Base-by-base conservation (phyloP, 2,113 vertebrate species). In the Sterrhoptilus dennistouni region DNA sequence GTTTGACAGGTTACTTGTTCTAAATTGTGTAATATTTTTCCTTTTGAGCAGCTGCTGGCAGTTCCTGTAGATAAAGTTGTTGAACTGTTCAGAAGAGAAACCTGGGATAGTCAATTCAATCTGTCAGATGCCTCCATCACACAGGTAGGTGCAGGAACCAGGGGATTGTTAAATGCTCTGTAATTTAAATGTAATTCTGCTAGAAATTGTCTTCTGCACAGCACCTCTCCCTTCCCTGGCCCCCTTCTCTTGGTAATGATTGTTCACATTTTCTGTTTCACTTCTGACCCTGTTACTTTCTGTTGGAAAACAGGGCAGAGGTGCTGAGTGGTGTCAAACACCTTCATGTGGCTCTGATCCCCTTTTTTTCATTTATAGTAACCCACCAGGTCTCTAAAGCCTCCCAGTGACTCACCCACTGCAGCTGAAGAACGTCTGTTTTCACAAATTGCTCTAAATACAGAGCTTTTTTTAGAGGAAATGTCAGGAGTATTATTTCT, bases 1-100 rank as follows among this genome's bases (percentile, higher is more conserved):
- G 8, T 61, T 59, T 80, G 85, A 47, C 83, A 86, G 70, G 53
- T 88, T 63, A 36, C n/a, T 83, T 31, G 36, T 56, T 88, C 42
- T 94, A 33, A 93, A 68, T 50, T 40, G 71, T 33, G 83, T 31
- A 19, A 50, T 65, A 45, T 80, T 91, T 93, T 49, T 88, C 83
- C 72, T 23, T 52, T 80, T 76, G 18, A 78, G 83, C 96, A 99
- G 99, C 84, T 99, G 49, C 95, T 99, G 91, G 99, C 99, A 11
- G 93, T 99, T 98, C 99, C 99, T 35, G 99, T 99, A 21, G 99
- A 98, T 56, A 98, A 98, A 29, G 97, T 95, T 50, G 97, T 99
- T 44, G 98, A 99, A 47, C 96, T 99, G 5, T 99, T 99, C 36
- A 98, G 97, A 95, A 98, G 99, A 95, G 98, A 98, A 60, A 98